Evolutionary conservation across 2,888 invertebrate genomes (phyloP), one percentile per base, ranked within the genome.

Genomic region (Trisateles emortualis): DNA sequence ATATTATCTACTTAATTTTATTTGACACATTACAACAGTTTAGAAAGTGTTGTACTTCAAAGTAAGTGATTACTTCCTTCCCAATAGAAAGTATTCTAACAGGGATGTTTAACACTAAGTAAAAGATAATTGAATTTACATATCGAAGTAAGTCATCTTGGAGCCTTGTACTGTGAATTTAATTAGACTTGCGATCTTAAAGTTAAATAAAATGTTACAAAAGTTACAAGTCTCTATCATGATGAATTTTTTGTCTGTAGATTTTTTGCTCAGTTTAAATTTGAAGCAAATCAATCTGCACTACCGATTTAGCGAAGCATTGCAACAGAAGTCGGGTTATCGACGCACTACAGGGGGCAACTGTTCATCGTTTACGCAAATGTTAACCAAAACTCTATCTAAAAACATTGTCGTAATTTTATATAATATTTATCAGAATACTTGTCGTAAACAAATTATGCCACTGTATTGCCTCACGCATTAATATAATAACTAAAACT

Each of bases 21-120:
- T 45, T 59, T 11, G 54, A 52, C 66, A 52, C 55, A 59, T 48
- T 51, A 64, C 48, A 59, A 60, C 45, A 50, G 47, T 67, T 76
- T 79, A 68, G 79, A 81, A 80, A 80, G 78, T 68, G 57, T 53
- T 45, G 51, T 55, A 57, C 41, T 54, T 44, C 33, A 51, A 66
- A 64, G 59, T 64, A 66, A 78, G 54, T 71, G 75, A 78, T 79
- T 63, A 68, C 79, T 82, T 84, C 83, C 84, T 84, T 72, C 68
- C 17, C 68, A 73, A 57, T 77, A 79, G 81, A 83, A 82, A 83
- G 79, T 75, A 64, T 68, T n/a, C 39, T 42, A 63, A 46, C 57
- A 55, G 71, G 74, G 69, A 70, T 70, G 64, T 63, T 56, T 49
- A 22, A 22, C 59, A 42, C 41, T 57, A 46, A 45, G 19, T 58